Evolutionary conservation across 2,797 vertebrate species (phyloP).

Genomic region (Semaprochilodus insignis): DNA sequence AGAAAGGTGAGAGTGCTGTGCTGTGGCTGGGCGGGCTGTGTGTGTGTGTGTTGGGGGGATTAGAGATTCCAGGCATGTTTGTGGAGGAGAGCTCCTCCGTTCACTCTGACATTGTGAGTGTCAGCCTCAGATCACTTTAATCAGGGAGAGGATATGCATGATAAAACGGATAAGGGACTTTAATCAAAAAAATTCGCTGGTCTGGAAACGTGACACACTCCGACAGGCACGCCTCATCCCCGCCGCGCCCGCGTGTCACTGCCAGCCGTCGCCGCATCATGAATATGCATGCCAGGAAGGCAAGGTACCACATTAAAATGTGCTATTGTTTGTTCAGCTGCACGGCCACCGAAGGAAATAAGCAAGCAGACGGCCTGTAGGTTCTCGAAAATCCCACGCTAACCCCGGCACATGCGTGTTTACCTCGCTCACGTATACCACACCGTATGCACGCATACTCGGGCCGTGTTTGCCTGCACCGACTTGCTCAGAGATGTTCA

Average conservation of each 20-base stretch:
- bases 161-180: slow-evolving; percentile 99
- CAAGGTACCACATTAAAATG: slow-evolving; percentile 90
- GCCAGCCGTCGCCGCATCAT: slow-evolving; percentile 88
- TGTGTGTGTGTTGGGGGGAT: slow-evolving; percentile 29
- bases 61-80: slow-evolving; percentile 66
- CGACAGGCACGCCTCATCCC: slow-evolving; percentile 71
- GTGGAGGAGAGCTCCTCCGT: slow-evolving; percentile 78
- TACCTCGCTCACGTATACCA: slow-evolving; percentile 35
- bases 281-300: slow-evolving; percentile 93
- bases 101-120: slow-evolving; percentile 99
- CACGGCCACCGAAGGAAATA: slow-evolving; percentile 56
- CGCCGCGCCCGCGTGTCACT: slow-evolving; percentile 82
- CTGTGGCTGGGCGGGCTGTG: slow-evolving; percentile 15
- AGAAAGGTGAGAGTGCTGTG: slow-evolving; percentile 29
- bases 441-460: slow-evolving; percentile 5
- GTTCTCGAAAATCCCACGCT: slow-evolving; percentile 41
- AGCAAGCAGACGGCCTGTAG: slow-evolving; percentile 51
- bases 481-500: not conserved
- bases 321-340: slow-evolving; percentile 84
- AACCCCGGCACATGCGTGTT: slow-evolving; percentile 17
- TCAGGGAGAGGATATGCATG: slow-evolving; percentile 99
- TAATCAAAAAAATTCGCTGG: slow-evolving; percentile 99
- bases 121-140: slow-evolving; percentile 99
- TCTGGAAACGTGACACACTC: slow-evolving; percentile 99
- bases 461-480: not conserved